Conservation (phyloP, 53 echinoderm and acorn worm species). For the Paelopatides confundens region DNA sequence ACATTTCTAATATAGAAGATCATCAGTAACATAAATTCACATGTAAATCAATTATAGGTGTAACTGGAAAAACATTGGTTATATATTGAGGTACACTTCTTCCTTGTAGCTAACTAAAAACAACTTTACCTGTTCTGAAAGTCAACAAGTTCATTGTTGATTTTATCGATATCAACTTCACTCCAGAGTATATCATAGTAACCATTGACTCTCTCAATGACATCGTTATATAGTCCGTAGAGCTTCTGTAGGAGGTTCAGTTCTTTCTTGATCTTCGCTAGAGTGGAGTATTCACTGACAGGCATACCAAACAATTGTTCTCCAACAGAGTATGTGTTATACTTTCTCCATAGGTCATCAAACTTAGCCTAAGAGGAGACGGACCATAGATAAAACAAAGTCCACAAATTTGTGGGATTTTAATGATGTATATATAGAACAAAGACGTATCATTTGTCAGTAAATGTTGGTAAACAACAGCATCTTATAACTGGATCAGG, state of each 20-base stretch:
- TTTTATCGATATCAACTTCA: constrained; percentile 93
- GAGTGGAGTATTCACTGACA: constrained; percentile 84
- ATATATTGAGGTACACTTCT: background rate
- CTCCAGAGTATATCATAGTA: constrained; percentile 99
- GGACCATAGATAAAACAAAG: no score
- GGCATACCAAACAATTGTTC: constrained; percentile 95
- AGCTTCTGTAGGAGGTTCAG: constrained; percentile 95
- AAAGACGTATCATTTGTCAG: background rate
- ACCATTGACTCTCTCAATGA: constrained; percentile 97
- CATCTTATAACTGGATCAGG: no score
- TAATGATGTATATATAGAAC: background rate
- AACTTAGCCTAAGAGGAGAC: constrained; percentile 76
- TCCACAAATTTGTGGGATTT: no score
- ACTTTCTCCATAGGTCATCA: constrained; percentile 96
- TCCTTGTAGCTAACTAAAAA: background rate
- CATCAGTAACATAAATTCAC: no score
- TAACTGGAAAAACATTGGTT: no score
- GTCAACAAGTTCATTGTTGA: constrained; percentile 90
- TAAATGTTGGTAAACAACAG: no score
- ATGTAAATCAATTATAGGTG: no score
- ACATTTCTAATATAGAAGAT: no score
- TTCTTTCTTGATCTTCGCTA: constrained; percentile 95
- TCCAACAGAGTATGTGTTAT: constrained; percentile 93
- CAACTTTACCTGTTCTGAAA: constrained; percentile 90
- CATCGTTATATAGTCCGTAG: constrained; percentile 93